Conservation (phyloP, 2,797 vertebrate genomes). For the Sebastes jordani region DNA sequence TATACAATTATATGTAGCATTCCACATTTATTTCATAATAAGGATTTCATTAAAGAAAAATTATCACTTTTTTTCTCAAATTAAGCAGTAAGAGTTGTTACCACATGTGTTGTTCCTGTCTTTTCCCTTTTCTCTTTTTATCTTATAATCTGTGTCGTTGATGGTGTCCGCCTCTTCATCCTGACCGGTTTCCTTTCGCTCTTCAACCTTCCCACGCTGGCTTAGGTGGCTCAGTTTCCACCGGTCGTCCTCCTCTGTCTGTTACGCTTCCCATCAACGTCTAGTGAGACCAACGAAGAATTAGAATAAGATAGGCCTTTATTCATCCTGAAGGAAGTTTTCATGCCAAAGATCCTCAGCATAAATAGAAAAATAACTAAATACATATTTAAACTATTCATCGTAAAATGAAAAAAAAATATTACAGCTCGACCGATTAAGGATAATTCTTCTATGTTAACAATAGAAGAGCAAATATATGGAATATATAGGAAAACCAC, state of each 20-base stretch:
- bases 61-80: neutral
- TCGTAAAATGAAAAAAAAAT: too few species aligned
- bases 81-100: neutral
- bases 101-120: constrained; percentile 12
- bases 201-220: constrained; percentile 82
- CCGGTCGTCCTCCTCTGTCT: constrained; percentile 89
- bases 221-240: constrained; percentile 91
- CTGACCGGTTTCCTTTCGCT: constrained; percentile 66
- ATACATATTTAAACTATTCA: too few species aligned
- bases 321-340: neutral
- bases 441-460: neutral
- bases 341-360: neutral
- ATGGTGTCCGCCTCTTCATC: constrained; percentile 52
- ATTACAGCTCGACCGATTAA: too few species aligned
- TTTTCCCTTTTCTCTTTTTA: constrained; percentile 80
- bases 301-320: neutral
- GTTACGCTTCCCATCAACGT: constrained; percentile 87
- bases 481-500: neutral
- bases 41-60: constrained; percentile 23
- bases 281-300: constrained; percentile 60
- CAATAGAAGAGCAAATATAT: neutral
- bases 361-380: neutral
- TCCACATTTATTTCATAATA: constrained; percentile 9
- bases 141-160: constrained; percentile 63
- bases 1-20: constrained; percentile 18